Conservation (phyloP, 1,140 invertebrate genomes). For the Protaetia brevitarsis region DNA sequence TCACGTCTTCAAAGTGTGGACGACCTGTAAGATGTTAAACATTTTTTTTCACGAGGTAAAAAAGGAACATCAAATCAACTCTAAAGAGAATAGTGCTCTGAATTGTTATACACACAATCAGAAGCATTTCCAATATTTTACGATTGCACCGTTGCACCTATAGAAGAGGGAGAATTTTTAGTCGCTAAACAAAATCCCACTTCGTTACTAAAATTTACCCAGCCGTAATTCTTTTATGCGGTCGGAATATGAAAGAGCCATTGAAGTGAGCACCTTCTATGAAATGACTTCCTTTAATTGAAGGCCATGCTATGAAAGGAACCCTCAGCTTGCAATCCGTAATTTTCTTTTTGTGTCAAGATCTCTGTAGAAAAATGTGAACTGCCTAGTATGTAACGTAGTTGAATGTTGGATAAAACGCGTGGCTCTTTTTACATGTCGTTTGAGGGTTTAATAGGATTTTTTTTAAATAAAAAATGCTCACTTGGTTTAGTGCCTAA, state of each 20-base stretch:
- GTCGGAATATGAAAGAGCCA: background rate
- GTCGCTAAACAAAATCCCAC: background rate
- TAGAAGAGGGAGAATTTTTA: background rate
- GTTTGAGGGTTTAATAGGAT: too few species aligned
- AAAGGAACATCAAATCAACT: too few species aligned
- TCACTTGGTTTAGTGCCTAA: background rate
- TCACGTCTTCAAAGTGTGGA: too few species aligned
- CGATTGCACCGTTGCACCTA: too few species aligned
- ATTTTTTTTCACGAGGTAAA: too few species aligned
- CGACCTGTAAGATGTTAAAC: too few species aligned
- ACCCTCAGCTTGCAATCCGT: background rate
- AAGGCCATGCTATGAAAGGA: conserved; percentile 2
- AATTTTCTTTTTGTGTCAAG: conserved; percentile 15
- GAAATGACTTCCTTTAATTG: conserved; percentile 16
- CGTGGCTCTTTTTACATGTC: background rate
- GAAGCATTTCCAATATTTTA: too few species aligned
- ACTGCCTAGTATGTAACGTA: conserved; percentile 4
- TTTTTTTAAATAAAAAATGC: too few species aligned
- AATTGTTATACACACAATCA: too few species aligned
- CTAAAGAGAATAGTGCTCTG: too few species aligned
- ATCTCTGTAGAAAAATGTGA: background rate
- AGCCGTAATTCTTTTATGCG: conserved; percentile 9
- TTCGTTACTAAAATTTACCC: conserved; percentile 7
- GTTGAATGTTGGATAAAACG: conserved; percentile 1
- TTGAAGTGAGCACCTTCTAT: conserved; percentile 13